Base-by-base conservation (phyloP, 2,888 invertebrate genomes). In the Salpingus planirostris region DNA sequence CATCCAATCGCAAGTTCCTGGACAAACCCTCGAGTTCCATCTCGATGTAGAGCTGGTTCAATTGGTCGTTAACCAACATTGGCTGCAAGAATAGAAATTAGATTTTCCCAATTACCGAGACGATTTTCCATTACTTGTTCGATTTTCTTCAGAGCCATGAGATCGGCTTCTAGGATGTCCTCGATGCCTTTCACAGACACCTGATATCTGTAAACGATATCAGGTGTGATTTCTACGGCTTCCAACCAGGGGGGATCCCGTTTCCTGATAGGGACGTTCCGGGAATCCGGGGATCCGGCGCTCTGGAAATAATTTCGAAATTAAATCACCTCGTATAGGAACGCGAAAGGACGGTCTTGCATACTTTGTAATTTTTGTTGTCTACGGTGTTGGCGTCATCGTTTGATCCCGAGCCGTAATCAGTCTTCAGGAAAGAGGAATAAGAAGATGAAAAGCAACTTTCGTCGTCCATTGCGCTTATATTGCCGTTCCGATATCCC, bases 181-280 rank as follows among this genome's bases (percentile, higher is more conserved):
- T 73, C 68, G 39, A 76, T 42, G 3, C 69, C 63, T 47, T 71
- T 74, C 0, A 71, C 62, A 1, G 63, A 49, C 28, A 84, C 53
- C 57, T 81, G 79, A 50, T 85, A 85, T 36, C 76, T 72, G 56
- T 78, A 80, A n/a, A 79, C 67, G 7, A 83, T 57, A 28, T 82
- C 78, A 0, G 78, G 69, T 0, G 79, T 78, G n/a, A 78, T 63
- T 21, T 69, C 64, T 0, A 80, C 76, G 29, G 76, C 67, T 40
- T 80, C 74, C 51, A 78, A 56, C 83, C 83, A 83, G 1, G 79
- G 76, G 0, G 81, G 77, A 10, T 71, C 69, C 40, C 68, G 67
- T 41, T 68, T 71, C 35, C 67, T 62, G 21, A 57, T 47, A 1
- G 61, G 59, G 33, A 54, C 57, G 28, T 45, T 43, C 70, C 32